A percentile compares a stretch with the other conserved stretches of the same genome.
phyloP scores from a whole-genome alignment of 1,140 invertebrate species.

The Rhyzopertha dominica region DNA sequence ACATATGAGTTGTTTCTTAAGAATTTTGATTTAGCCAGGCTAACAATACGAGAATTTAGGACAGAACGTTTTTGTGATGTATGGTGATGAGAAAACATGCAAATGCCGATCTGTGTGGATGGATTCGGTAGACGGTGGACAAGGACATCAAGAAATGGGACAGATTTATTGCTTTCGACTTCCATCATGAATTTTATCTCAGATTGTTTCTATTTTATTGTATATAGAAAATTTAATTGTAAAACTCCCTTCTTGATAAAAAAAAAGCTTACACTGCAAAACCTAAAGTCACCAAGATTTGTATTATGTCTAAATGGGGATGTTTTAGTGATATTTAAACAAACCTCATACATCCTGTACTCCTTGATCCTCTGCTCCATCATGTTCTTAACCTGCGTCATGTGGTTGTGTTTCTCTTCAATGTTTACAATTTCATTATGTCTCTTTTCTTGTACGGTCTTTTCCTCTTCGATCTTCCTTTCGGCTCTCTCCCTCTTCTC shows the following conservation, averaged over 20 bases:
- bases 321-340: neutral
- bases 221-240: neutral
- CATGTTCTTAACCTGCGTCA: constrained; percentile 1
- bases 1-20: too few relatives aligned
- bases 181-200: neutral
- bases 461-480: constrained; percentile 9
- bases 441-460: constrained; percentile 1
- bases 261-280: neutral
- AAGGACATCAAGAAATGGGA: too few relatives aligned
- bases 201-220: neutral
- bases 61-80: too few relatives aligned
- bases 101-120: too few relatives aligned
- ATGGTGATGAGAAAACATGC: too few relatives aligned
- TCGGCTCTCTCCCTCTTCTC: constrained; percentile 21
- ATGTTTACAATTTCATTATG: neutral
- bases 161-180: too few relatives aligned
- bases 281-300: neutral
- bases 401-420: neutral
- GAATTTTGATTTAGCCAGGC: too few relatives aligned
- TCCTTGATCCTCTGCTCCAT: constrained; percentile 14
- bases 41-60: too few relatives aligned
- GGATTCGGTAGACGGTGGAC: too few relatives aligned
- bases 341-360: constrained; percentile 12
- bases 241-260: neutral
- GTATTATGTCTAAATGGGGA: neutral